phyloP scores from a whole-genome alignment of 1,140 invertebrate species.

The Bombyx mori region ASM3026992v2 NC_085114.1:8031501-8032000 shows the following conservation, averaged over 20 bases:
- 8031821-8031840: slow-evolving; percentile 68
- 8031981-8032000: slow-evolving; percentile 39
- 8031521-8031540: no score
- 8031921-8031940: slow-evolving; percentile 16
- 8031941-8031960: slow-evolving; percentile 6
- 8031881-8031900: slow-evolving; percentile 33
- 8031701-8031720: slow-evolving; percentile 27
- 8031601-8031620: slow-evolving; percentile 4
- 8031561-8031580: background rate
- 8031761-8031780: slow-evolving; percentile 63
- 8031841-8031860: slow-evolving; percentile 43
- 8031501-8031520: no score
- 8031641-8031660: slow-evolving; percentile 7
- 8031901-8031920: slow-evolving; percentile 22
- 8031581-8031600: slow-evolving; percentile 15
- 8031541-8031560: no score
- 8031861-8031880: slow-evolving; percentile 33
- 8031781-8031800: slow-evolving; percentile 66
- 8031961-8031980: slow-evolving; percentile 18
- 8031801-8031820: slow-evolving; percentile 65
- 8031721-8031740: slow-evolving; percentile 43
- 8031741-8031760: slow-evolving; percentile 54
- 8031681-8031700: slow-evolving; percentile 32
- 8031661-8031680: slow-evolving; percentile 10
- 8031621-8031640: slow-evolving; percentile 4